Evolutionary conservation across 1,140 invertebrate species (phyloP), one percentile per base, ranked within the genome.

Genomic region (Micrasema minimum): DNA sequence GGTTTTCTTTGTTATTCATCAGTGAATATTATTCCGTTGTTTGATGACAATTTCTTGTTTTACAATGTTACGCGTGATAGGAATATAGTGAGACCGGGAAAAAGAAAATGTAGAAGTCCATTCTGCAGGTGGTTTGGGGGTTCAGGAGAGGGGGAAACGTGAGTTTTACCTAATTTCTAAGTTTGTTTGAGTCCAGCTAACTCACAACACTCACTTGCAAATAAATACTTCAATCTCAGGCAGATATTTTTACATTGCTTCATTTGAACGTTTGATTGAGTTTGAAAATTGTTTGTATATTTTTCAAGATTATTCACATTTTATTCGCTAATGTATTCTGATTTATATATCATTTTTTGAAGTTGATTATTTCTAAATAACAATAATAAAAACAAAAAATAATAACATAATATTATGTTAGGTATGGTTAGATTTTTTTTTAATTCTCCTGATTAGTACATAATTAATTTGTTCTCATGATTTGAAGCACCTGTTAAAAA

Each of bases 101-200:
- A 72, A 67, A 41, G 67, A 75, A 75, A 72, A 65, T 72, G 20
- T 72, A 72, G 43, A 65, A 53, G 48, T 61, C 74, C 74, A 35
- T 72, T 75, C 53, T 16, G 22, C 41, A 67, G 67, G 50, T 66
- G 67, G 45, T 62, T 72, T 23, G 48, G 45, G 35, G 62, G 61
- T 53, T 35, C 43, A 18, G 66, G 53, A 50, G 59, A 57, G 37
- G 61, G 51, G 45, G 61, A 70, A 72, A 72, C 70, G 74, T 75
- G 67, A 75, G 74, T 75, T 31, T 31, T 65, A 22, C 4, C 10
- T 31, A 38, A 41, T 18, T 43, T 59, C 20, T 59, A 41, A 59
- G 35, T 59, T 59, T 59, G 55, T 59, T 31, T 38, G 37, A 41
- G 20, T 20, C 5, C 41, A 64, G 59, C 59, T 64, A 46, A 46